A percentile compares a stretch with the other conserved stretches of the same genome.
phyloP scores from a whole-genome alignment of 2,888 invertebrate species.

The Cactoblastis cactorum region DNA sequence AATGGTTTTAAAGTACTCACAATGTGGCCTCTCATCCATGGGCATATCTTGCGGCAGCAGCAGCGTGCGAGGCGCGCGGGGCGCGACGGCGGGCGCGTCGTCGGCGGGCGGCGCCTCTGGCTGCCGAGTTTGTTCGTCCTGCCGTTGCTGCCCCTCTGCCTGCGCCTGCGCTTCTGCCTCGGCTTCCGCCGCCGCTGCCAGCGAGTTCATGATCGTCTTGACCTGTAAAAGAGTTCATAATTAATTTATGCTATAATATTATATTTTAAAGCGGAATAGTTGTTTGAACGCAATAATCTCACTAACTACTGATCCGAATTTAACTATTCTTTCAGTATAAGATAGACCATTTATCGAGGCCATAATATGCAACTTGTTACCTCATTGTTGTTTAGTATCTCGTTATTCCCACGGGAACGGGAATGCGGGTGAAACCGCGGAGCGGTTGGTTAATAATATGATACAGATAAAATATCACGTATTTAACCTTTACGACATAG shows the following conservation, averaged over 20 bases:
- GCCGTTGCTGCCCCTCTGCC: constrained; percentile 40
- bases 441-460: too few species aligned
- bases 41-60: constrained; percentile 79
- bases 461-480: too few species aligned
- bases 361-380: too few species aligned
- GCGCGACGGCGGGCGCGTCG: constrained; percentile 60
- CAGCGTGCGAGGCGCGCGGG: constrained; percentile 74
- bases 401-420: too few species aligned
- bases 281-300: too few species aligned
- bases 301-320: too few species aligned
- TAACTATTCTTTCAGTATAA: too few species aligned
- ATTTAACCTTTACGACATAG: too few species aligned
- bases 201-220: constrained; percentile 68
- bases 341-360: too few species aligned
- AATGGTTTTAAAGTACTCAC: constrained; percentile 72
- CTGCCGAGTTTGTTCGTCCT: constrained; percentile 36
- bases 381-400: too few species aligned
- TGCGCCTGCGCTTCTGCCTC: constrained; percentile 54
- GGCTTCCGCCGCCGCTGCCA: constrained; percentile 63
- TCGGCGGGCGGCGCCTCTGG: constrained; percentile 33
- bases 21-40: constrained; percentile 86
- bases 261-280: too few species aligned
- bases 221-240: constrained; percentile 38
- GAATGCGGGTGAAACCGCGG: too few species aligned
- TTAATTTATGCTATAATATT: neutral